Percentiles rank a stretch among this genome's conserved stretches.
These are phyloP conservation scores for Temnothorax unifasciatus DNA, from an alignment of 2,888 invertebrate genomes.

Conservation along the genomic window DNA sequence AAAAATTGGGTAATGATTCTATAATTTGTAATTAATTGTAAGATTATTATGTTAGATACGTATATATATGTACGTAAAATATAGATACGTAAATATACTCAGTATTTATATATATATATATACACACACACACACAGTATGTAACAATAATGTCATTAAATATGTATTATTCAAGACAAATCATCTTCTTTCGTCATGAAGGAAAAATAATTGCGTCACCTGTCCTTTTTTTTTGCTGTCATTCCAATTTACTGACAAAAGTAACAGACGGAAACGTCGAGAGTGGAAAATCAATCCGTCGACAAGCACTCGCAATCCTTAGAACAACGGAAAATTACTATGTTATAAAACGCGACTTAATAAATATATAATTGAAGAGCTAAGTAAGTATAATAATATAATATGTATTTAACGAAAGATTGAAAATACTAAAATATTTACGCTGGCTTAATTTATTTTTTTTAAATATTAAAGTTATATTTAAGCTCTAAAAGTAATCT, in stretches of 20 bases:
- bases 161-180: not conserved
- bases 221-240: conserved; percentile 20
- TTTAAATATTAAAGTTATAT: not conserved
- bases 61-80: no score
- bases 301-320: conserved; percentile 3
- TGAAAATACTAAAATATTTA: not conserved
- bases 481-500: not conserved
- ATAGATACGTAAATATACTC: no score
- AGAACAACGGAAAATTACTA: conserved; percentile 14
- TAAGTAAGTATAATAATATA: not conserved
- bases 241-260: conserved; percentile 42
- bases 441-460: no score
- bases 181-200: conserved; percentile 25
- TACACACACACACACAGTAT: not conserved
- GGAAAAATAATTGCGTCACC: conserved; percentile 31
- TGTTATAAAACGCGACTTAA: conserved; percentile 7
- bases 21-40: conserved; percentile 11
- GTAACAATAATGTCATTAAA: not conserved
- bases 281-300: conserved; percentile 50
- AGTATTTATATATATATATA: not conserved
- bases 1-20: not conserved
- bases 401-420: not conserved
- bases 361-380: not conserved
- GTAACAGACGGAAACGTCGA: conserved; percentile 68
- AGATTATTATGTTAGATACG: not conserved